phyloP scores from a whole-genome alignment of 2,797 vertebrate species.

The Stomatorhinus walkeri region DNA sequence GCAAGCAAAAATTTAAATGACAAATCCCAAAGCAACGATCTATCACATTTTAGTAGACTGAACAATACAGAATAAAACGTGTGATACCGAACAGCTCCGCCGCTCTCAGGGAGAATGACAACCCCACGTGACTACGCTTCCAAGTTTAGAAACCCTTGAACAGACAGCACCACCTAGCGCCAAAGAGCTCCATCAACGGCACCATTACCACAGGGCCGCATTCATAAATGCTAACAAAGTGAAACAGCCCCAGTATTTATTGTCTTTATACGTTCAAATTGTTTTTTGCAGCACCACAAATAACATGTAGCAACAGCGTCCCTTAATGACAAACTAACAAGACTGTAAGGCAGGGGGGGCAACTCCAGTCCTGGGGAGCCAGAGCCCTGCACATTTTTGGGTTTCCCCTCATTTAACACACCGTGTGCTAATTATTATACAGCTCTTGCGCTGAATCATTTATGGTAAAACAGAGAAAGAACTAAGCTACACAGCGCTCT shows the following conservation, averaged over 20 bases:
- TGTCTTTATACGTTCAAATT: neutral
- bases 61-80: neutral
- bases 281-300: neutral
- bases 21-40: neutral
- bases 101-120: neutral
- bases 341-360: neutral
- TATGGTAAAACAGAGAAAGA: no score
- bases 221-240: neutral
- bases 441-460: no score
- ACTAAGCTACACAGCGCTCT: no score
- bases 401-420: no score
- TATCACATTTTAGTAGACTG: neutral
- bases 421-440: no score
- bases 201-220: neutral
- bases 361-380: no score
- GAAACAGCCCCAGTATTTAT: neutral
- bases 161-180: slow-evolving; percentile 23
- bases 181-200: neutral
- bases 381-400: no score
- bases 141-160: neutral
- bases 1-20: neutral
- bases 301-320: neutral
- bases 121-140: neutral
- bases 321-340: neutral
- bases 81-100: neutral